phyloP scores from a whole-genome alignment of 2,888 invertebrate species.

The Diarsia brunnea region DNA sequence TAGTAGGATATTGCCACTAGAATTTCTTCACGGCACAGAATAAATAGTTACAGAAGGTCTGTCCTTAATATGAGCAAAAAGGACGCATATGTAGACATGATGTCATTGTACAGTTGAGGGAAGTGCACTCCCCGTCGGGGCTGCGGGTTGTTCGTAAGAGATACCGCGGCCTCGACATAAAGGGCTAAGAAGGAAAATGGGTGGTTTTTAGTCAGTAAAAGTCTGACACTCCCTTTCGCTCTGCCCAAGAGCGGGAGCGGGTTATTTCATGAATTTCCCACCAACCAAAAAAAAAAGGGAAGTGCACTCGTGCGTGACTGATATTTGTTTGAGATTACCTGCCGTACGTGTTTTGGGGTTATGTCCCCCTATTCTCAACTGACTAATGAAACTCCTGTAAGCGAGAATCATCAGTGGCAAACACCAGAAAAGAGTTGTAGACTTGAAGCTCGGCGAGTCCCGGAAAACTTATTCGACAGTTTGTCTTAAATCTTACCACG shows the following conservation, averaged over 20 bases:
- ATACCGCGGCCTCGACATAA: no score
- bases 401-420: background rate
- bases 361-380: background rate
- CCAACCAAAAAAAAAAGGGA: no score
- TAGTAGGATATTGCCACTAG: constrained; percentile 70
- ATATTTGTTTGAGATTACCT: background rate
- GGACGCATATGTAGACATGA: background rate
- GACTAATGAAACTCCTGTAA: background rate
- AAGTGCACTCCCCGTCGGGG: no score
- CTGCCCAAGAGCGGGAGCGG: no score
- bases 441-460: background rate
- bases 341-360: background rate
- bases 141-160: no score
- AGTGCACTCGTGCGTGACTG: background rate
- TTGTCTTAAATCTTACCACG: background rate
- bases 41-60: constrained; percentile 12
- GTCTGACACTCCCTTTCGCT: no score
- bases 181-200: no score
- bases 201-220: no score
- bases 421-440: background rate
- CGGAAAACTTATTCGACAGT: background rate
- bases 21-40: constrained; percentile 39
- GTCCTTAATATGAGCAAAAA: background rate
- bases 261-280: no score
- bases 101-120: background rate